These are phyloP conservation scores for Pangasius larnaudii DNA, from an alignment of 2,797 vertebrate genomes.

Conservation along the genomic window DNA sequence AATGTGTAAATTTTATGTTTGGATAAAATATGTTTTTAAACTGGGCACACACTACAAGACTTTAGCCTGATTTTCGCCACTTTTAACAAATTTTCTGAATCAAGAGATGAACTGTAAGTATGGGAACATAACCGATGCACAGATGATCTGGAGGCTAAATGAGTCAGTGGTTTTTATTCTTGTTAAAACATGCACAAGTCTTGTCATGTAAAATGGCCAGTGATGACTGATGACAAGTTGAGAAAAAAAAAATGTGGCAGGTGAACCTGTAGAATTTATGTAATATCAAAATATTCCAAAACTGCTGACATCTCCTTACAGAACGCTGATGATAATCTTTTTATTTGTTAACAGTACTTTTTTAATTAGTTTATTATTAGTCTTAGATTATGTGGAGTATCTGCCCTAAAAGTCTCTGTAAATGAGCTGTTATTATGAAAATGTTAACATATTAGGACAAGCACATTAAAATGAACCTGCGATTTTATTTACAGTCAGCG, in stretches of 20 bases:
- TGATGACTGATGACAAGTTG: background rate
- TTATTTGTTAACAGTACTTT: background rate
- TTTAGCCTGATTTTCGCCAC: background rate
- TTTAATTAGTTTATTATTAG: background rate
- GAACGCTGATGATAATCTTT: background rate
- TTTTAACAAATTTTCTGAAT: background rate
- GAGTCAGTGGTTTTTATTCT: background rate
- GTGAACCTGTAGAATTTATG: background rate
- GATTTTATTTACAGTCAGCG: background rate
- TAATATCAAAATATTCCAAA: background rate
- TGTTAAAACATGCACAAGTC: constrained; percentile 1
- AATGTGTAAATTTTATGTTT: background rate
- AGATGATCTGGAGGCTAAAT: background rate
- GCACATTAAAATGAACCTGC: background rate
- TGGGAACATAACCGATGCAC: background rate
- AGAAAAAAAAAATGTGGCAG: background rate
- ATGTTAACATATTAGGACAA: background rate
- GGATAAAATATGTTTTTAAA: background rate
- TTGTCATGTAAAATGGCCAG: background rate
- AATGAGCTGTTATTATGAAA: background rate
- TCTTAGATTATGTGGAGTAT: background rate
- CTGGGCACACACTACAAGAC: background rate
- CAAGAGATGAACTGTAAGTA: background rate
- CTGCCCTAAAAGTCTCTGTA: background rate
- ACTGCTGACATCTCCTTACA: too few species aligned